Evolutionary conservation across 2,797 vertebrate genomes (phyloP).

Genomic region (Sardinella longiceps): DNA sequence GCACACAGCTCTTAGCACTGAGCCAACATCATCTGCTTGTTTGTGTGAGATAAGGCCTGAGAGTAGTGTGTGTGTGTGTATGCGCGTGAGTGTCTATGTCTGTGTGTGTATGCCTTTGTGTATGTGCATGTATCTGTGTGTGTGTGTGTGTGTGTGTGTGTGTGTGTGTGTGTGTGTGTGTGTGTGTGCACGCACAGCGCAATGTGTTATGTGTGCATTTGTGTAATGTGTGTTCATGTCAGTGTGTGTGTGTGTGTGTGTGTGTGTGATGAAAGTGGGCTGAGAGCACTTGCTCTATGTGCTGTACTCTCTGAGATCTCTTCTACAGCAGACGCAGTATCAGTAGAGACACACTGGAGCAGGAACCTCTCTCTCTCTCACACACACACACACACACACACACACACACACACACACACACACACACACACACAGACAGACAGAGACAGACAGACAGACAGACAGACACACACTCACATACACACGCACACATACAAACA

Average conservation of each 20-base stretch:
- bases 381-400: constrained; percentile 34
- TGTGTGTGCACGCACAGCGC: not conserved
- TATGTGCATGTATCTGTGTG: not conserved
- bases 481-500: not conserved
- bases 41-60: not conserved
- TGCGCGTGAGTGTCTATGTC: too few species aligned
- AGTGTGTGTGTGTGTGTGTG: not conserved
- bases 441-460: too few species aligned
- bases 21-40: not conserved
- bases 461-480: not conserved
- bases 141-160: not conserved
- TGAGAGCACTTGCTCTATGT: not conserved
- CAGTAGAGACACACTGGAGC: constrained; percentile 34
- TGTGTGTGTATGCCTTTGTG: too few species aligned
- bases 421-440: too few species aligned
- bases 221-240: too few species aligned
- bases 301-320: not conserved
- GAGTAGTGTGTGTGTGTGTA: not conserved
- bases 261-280: not conserved
- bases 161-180: not conserved
- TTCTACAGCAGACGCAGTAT: not conserved
- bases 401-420: constrained; percentile 2
- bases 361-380: constrained; percentile 38
- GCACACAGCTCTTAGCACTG: not conserved
- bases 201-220: too few species aligned